phyloP scores from a whole-genome alignment of 2,113 vertebrate genomes.

The Quiscalus mexicanus region DNA sequence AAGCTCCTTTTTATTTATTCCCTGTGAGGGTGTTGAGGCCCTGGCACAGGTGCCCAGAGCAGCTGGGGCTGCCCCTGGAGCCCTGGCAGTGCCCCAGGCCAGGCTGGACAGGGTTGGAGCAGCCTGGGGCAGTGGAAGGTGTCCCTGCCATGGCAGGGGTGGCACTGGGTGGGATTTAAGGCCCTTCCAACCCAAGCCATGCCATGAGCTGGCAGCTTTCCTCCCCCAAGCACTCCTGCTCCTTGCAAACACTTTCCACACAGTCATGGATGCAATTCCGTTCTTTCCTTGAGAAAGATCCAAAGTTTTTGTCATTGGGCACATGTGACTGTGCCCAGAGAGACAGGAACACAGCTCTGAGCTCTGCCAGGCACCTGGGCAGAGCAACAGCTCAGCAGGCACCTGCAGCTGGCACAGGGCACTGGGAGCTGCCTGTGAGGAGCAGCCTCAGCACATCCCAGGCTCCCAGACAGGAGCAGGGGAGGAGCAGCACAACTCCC shows the following conservation, averaged over 20 bases:
- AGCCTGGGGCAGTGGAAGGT: fast-evolving
- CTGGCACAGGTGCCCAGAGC: neutral
- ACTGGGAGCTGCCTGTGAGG: fast-evolving
- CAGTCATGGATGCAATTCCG: fast-evolving
- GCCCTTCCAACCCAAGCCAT: neutral
- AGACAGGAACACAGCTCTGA: neutral
- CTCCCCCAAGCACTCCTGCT: neutral
- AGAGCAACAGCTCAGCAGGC: neutral
- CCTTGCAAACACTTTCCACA: fast-evolving
- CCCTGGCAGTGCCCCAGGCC: neutral
- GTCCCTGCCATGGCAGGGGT: neutral
- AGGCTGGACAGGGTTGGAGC: fast-evolving
- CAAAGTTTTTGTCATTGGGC: neutral
- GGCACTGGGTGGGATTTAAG: fast-evolving
- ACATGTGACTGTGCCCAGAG: neutral
- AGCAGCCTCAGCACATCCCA: too few relatives aligned
- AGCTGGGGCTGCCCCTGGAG: neutral
- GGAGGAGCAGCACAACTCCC: neutral
- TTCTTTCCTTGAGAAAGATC: fast-evolving
- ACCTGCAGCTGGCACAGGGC: neutral
- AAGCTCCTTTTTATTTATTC: neutral
- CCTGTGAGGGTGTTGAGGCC: neutral
- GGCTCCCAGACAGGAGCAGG: neutral
- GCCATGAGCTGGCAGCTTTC: fast-evolving
- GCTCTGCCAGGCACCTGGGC: neutral